A percentile compares a stretch with the other conserved stretches of the same genome.
Conservation (phyloP, 2,888 invertebrate genomes). For the Phaedon cochleariae region DNA sequence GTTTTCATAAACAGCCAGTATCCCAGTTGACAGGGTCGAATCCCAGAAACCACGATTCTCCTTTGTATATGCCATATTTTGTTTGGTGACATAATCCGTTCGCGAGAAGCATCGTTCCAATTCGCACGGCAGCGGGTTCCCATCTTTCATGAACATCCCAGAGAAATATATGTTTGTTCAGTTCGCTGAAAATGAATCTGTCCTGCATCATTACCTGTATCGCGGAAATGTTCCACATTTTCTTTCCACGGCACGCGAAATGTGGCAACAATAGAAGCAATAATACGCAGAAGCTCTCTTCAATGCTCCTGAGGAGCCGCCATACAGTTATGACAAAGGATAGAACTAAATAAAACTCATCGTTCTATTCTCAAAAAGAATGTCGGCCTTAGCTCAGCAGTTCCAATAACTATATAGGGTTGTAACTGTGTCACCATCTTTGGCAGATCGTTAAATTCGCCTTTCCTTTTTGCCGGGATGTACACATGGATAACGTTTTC, state of each 20-base stretch:
- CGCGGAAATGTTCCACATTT: neutral
- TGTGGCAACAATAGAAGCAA: constrained; percentile 10
- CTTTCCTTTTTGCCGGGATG: neutral
- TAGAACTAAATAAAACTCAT: constrained; percentile 13
- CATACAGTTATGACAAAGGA: neutral
- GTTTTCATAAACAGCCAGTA: too few relatives aligned
- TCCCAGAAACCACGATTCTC: too few relatives aligned
- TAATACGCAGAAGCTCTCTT: neutral
- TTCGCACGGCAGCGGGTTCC: neutral
- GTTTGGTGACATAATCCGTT: neutral
- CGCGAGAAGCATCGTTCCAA: neutral
- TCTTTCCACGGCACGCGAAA: neutral
- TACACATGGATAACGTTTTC: too few relatives aligned
- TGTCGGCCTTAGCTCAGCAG: constrained; percentile 15
- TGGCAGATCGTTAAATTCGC: constrained; percentile 10
- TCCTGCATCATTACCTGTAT: neutral
- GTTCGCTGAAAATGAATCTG: neutral
- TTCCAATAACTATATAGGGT: constrained; percentile 11
- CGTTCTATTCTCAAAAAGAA: constrained; percentile 2
- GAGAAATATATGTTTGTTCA: neutral
- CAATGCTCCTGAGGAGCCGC: neutral
- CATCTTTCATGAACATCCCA: neutral
- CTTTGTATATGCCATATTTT: neutral
- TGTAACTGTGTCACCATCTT: constrained; percentile 15
- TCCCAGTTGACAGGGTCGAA: too few relatives aligned